Evolutionary conservation across 2,888 invertebrate genomes (phyloP).

Genomic region (Acheta domesticus): DNA sequence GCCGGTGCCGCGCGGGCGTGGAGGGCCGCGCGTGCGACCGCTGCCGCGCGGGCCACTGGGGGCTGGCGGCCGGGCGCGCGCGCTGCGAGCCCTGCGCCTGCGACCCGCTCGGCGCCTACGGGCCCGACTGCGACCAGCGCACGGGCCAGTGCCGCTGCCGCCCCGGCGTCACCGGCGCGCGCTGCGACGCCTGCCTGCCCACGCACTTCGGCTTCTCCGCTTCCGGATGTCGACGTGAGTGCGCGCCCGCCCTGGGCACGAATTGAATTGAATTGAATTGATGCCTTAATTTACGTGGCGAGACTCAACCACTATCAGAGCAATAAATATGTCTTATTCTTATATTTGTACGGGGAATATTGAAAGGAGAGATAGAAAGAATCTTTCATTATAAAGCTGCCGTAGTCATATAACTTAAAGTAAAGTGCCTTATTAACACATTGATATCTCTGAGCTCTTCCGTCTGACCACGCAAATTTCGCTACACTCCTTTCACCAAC

Average conservation of each 20-base stretch:
- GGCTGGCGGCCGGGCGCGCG: conserved; percentile 58
- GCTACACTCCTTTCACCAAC: no score
- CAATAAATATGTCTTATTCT: no score
- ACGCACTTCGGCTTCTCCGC: conserved; percentile 75
- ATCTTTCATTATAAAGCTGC: no score
- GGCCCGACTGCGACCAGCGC: conserved; percentile 65
- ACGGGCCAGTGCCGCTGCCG: conserved; percentile 78
- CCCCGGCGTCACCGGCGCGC: conserved; percentile 67
- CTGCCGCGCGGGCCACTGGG: conserved; percentile 77
- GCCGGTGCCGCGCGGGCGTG: conserved; percentile 69
- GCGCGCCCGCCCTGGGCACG: neutral
- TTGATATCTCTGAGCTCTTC: no score
- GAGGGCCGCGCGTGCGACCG: conserved; percentile 70
- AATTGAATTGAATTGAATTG: no score
- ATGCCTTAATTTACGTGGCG: no score
- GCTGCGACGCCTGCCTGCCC: conserved; percentile 70
- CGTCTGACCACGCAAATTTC: no score
- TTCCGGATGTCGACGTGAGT: conserved; percentile 71
- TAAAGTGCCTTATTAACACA: no score
- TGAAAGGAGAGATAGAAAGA: no score
- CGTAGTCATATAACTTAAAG: no score
- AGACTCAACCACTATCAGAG: no score
- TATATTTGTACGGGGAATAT: no score
- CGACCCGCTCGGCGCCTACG: conserved; percentile 62
- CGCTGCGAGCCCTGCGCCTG: conserved; percentile 59